Evolutionary conservation across 2,888 invertebrate species (phyloP), one percentile per base, ranked within the genome.

Genomic region (Abrostola triplasia): DNA sequence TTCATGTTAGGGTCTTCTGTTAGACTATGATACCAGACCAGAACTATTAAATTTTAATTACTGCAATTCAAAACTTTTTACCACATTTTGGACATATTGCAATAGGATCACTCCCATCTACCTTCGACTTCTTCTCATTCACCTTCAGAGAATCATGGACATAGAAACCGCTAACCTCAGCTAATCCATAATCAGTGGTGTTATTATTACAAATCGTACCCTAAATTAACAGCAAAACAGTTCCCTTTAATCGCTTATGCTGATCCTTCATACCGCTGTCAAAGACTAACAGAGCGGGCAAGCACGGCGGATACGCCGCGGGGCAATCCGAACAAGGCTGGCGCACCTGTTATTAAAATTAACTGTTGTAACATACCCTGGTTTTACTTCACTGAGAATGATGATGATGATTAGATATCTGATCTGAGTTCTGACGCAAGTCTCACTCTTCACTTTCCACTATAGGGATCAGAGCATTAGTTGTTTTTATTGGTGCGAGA

Each of bases 221-320:
- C 37, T n/a, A 11, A 9, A 35, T 35, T 48, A 24, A 12, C 9
- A 47, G 38, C 51, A 5, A 4, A 56, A 36, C n/a, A 24, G 51
- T 55, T 10, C n/a, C 2, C 9, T 5, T n/a, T 24, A 59, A 64
- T 11, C 86, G 86, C 83, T 68, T 10, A 56, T 52, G 64, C 81
- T 64, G 12, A 8, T 76, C 0, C 1, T 75, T 64, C 55, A 48
- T 0, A 59, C 80, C 77, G 72, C 44, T 70, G 62, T 68, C 82
- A 80, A 86, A 87, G 83, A 82, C 82, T 86, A 86, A 75, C 83
- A 80, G 80, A 86, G 82, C 84, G 80, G 82, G 82, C 80, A 87
- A 86, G 88, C 90, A 88, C 88, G 89, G 88, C 84, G 83, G 83
- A 84, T 82, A 70, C 75, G 91, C 92, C 91, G 72, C 80, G 74